Evolutionary conservation across 2,797 vertebrate species (phyloP).

Genomic region (Podarcis lilfordi): DNA sequence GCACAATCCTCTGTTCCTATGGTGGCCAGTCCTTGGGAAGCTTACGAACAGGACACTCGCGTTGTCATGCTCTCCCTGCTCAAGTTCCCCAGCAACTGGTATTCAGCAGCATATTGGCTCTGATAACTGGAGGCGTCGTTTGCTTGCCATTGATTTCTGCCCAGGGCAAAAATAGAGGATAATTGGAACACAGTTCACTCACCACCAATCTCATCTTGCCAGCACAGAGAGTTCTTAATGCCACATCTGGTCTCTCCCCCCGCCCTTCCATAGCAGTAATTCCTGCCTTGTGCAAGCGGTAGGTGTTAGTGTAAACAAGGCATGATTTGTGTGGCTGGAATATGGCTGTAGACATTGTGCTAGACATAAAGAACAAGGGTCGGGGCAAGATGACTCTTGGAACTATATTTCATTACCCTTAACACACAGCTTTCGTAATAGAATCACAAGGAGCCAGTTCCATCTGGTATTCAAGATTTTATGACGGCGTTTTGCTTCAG

Average conservation of each 20-base stretch:
- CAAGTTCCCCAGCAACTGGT: too few species aligned
- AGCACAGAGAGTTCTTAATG: slow-evolving; percentile 35
- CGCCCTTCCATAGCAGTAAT: background rate
- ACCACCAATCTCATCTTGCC: slow-evolving; percentile 21
- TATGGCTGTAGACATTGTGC: slow-evolving; percentile 55
- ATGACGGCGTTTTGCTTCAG: slow-evolving; percentile 68
- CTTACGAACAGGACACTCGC: too few species aligned
- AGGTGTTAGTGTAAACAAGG: slow-evolving; percentile 65
- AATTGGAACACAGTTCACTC: background rate
- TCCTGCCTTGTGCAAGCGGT: slow-evolving; percentile 20
- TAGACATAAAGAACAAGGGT: slow-evolving; percentile 68
- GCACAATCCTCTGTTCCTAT: too few species aligned
- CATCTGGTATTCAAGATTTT: slow-evolving; percentile 66
- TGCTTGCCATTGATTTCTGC: background rate
- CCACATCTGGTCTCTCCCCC: slow-evolving; percentile 41
- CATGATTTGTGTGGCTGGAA: slow-evolving; percentile 65
- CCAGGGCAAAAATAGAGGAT: background rate
- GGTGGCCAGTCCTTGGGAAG: too few species aligned
- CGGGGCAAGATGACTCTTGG: slow-evolving; percentile 66
- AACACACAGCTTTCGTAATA: slow-evolving; percentile 60
- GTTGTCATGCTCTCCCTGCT: too few species aligned
- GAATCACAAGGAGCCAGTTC: slow-evolving; percentile 64
- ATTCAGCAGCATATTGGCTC: too few species aligned
- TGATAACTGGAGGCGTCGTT: background rate
- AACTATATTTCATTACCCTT: slow-evolving; percentile 68